Conservation (phyloP, 2,113 vertebrate genomes). For the Cephalopterus ornatus region DNA sequence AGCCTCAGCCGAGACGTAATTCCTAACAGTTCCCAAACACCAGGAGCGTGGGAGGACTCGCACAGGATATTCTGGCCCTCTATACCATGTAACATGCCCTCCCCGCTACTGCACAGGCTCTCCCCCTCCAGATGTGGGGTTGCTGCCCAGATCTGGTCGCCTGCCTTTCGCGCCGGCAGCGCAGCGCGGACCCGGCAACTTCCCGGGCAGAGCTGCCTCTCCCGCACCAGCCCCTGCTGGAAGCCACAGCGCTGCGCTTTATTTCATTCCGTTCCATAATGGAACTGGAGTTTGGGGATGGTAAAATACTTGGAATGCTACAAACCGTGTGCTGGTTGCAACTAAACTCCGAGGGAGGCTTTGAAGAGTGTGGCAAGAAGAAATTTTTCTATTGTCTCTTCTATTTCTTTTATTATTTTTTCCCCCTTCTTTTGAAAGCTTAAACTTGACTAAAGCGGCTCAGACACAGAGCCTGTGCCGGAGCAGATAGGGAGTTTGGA, state of each 20-base stretch:
- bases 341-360: background rate
- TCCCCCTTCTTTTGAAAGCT: background rate
- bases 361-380: background rate
- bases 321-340: background rate
- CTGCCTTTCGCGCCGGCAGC: background rate
- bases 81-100: background rate
- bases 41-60: background rate
- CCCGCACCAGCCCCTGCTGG: background rate
- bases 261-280: background rate
- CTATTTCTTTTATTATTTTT: background rate
- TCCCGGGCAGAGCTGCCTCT: background rate
- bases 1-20: background rate
- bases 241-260: background rate
- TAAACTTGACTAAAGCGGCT: background rate
- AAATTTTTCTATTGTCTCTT: conserved; percentile 28
- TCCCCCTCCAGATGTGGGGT: conserved; percentile 16
- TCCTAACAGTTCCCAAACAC: background rate
- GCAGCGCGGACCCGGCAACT: background rate
- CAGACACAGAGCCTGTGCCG: background rate
- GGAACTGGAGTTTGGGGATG: background rate
- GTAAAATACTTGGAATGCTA: background rate
- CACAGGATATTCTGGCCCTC: background rate
- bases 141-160: background rate
- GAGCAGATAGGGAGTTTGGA: background rate
- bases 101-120: background rate